Conservation (phyloP, 2,113 vertebrate species). For the Peucedramus taeniatus region DNA sequence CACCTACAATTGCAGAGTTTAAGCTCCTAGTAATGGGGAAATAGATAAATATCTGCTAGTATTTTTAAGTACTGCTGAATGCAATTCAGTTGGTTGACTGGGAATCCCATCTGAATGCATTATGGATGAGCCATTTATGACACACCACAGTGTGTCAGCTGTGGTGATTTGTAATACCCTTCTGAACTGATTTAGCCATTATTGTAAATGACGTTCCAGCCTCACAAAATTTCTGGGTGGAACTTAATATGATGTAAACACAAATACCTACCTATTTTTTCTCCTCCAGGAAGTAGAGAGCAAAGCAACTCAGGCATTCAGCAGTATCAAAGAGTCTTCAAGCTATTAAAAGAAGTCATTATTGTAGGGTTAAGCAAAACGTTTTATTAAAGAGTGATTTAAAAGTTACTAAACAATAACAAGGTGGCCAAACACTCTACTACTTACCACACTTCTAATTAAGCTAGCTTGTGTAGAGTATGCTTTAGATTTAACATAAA, state of each 20-base stretch:
- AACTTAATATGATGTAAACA: not conserved
- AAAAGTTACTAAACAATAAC: not conserved
- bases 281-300: not conserved
- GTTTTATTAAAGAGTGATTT: not conserved
- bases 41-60: not conserved
- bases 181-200: not conserved
- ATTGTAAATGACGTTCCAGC: not conserved
- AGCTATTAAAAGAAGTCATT: not conserved
- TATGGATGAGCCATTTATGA: not conserved
- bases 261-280: not conserved
- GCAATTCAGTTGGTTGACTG: not conserved
- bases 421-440: not conserved
- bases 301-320: not conserved
- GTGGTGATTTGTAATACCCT: not conserved
- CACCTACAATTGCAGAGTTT: not conserved
- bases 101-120: not conserved
- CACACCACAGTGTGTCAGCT: not conserved
- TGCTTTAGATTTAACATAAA: not conserved
- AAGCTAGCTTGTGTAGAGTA: not conserved
- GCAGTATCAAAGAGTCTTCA: not conserved
- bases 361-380: not conserved
- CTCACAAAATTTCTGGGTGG: not conserved
- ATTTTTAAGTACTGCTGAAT: not conserved
- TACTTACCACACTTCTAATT: not conserved
- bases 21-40: not conserved